Percentiles rank a stretch among this genome's conserved stretches.
Conservation (phyloP, 2,113 vertebrate genomes). For the Labrus mixtus region DNA sequence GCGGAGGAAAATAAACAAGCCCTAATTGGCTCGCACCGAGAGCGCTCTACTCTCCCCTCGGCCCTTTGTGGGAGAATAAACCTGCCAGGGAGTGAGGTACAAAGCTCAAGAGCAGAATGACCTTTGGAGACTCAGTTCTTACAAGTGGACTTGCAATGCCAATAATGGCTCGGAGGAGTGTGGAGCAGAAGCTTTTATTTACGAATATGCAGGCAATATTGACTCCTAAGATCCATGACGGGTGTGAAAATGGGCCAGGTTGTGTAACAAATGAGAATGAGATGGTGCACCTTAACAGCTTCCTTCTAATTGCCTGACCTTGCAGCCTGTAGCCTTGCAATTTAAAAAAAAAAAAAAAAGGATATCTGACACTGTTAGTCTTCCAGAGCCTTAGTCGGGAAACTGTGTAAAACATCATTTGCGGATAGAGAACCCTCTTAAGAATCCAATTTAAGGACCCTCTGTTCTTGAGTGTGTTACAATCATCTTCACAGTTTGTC, state of each 20-base stretch:
- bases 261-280: conserved; percentile 52
- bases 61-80: conserved; percentile 60
- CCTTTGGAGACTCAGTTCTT: conserved; percentile 51
- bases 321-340: conserved; percentile 37
- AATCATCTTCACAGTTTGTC: conserved; percentile 34
- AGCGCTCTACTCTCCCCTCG: conserved; percentile 48
- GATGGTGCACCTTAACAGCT: conserved; percentile 18
- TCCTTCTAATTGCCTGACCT: conserved; percentile 55
- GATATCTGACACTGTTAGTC: conserved; percentile 44
- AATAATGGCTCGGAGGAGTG: conserved; percentile 20
- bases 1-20: conserved; percentile 80
- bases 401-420: conserved; percentile 39
- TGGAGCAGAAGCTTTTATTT: conserved; percentile 31
- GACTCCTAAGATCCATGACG: conserved; percentile 20
- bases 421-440: conserved; percentile 30
- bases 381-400: neutral
- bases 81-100: conserved; percentile 50
- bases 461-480: conserved; percentile 27
- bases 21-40: conserved; percentile 73
- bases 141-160: conserved; percentile 9
- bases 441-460: conserved; percentile 41
- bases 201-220: conserved; percentile 48
- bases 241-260: conserved; percentile 40
- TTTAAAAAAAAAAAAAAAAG: conserved; percentile 53
- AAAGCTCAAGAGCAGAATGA: conserved; percentile 60